These are phyloP conservation scores for Sternotherus odoratus DNA, from an alignment of 2,797 vertebrate genomes.

Conservation along the genomic window DNA sequence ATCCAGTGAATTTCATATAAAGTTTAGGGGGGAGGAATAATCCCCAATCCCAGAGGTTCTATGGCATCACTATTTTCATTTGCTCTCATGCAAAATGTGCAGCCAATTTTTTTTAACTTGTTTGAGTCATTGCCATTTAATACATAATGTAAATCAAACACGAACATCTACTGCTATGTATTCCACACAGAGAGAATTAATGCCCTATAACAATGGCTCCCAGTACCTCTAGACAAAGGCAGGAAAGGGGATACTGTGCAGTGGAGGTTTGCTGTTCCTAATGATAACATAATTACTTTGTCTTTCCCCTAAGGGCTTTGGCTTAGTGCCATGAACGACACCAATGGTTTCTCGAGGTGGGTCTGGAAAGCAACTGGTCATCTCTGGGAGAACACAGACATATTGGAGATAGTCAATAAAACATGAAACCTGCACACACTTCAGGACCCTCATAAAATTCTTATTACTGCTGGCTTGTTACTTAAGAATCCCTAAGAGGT, in stretches of 20 bases:
- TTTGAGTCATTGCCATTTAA: background rate
- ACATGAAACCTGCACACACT: constrained; percentile 36
- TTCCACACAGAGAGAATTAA: background rate
- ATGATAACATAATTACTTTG: background rate
- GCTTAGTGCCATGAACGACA: background rate
- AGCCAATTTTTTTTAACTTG: background rate
- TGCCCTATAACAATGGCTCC: background rate
- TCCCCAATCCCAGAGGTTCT: background rate
- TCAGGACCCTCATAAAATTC: constrained; percentile 60
- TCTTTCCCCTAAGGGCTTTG: background rate
- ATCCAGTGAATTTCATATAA: background rate
- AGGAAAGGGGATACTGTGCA: background rate
- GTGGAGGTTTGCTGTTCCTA: background rate
- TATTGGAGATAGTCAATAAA: constrained; percentile 30
- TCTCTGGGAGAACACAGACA: background rate
- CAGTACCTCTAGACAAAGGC: background rate
- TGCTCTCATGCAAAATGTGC: background rate
- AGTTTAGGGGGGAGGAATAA: background rate
- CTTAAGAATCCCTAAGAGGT: constrained; percentile 68
- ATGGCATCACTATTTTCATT: background rate
- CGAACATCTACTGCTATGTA: background rate
- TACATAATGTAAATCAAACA: background rate
- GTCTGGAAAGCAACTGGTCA: constrained; percentile 25
- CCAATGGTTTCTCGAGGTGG: background rate
- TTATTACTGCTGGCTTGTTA: constrained; percentile 48